Evolutionary conservation across 2,888 invertebrate species (phyloP).

Genomic region (Heliconius charithonia): DNA sequence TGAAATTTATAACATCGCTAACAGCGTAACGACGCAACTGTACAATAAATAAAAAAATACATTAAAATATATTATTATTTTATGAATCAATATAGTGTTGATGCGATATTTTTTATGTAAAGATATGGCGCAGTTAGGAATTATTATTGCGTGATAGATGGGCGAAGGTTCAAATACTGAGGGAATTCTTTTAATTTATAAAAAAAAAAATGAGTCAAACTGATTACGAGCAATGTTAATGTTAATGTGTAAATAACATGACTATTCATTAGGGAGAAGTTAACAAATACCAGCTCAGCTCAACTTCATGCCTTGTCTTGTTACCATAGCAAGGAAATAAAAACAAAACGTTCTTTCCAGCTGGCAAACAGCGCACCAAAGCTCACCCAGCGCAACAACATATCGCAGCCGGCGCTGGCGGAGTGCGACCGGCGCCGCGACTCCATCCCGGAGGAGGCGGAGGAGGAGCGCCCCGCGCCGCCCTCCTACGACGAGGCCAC

Average conservation of each 20-base stretch:
- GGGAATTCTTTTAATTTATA: too few relatives aligned
- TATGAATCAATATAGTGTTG: background rate
- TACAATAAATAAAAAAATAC: conserved; percentile 2
- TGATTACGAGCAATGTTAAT: too few relatives aligned
- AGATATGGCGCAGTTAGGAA: background rate
- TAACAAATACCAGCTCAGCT: background rate
- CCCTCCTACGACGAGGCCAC: too few relatives aligned
- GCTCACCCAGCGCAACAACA: conserved; percentile 83
- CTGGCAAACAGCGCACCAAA: conserved; percentile 86
- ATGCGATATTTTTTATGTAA: background rate
- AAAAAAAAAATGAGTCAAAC: too few relatives aligned
- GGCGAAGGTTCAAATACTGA: too few relatives aligned
- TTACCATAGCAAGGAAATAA: too few relatives aligned
- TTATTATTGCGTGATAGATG: background rate
- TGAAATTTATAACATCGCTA: conserved; percentile 17
- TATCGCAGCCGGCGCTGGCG: conserved; percentile 84
- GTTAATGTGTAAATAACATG: too few relatives aligned
- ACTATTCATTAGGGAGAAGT: too few relatives aligned
- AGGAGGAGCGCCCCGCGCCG: conserved; percentile 71
- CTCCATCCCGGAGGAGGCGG: conserved; percentile 86
- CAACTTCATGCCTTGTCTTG: too few relatives aligned
- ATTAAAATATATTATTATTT: background rate
- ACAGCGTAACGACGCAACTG: background rate
- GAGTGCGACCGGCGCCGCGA: conserved; percentile 84
- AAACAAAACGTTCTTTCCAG: conserved; percentile 64